Percentiles rank a stretch among this genome's conserved stretches.
These are phyloP conservation scores for Ictalurus furcatus DNA, from an alignment of 2,113 vertebrate species.

Conservation along the genomic window DNA sequence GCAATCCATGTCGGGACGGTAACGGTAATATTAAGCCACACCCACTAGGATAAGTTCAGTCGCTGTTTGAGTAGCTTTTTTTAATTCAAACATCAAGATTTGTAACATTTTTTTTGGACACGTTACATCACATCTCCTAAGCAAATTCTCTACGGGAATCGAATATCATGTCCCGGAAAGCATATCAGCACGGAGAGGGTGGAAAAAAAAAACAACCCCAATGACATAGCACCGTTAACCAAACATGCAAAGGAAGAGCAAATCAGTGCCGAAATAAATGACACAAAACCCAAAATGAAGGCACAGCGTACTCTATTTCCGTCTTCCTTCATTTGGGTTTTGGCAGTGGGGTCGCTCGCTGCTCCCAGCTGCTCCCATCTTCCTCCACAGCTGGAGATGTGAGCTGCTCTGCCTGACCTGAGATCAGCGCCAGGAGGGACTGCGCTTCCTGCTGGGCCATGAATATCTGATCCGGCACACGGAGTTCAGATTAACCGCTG, in stretches of 20 bases:
- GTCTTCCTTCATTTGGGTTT: constrained; percentile 27
- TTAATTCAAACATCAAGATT: background rate
- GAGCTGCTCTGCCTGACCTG: constrained; percentile 16
- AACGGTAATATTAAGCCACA: background rate
- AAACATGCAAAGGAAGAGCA: constrained; percentile 14
- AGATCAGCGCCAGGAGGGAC: constrained; percentile 27
- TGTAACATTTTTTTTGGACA: background rate
- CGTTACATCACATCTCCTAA: no score
- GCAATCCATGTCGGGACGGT: background rate
- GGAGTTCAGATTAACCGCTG: constrained; percentile 45
- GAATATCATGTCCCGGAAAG: background rate
- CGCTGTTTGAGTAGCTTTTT: background rate
- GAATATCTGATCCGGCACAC: constrained; percentile 46
- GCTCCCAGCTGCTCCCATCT: constrained; percentile 30
- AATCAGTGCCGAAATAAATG: background rate
- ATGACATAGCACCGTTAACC: background rate
- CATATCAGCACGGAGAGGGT: background rate
- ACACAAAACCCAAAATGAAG: background rate
- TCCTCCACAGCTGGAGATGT: constrained; percentile 17
- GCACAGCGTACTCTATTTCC: background rate
- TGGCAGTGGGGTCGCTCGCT: constrained; percentile 23
- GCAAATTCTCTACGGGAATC: background rate
- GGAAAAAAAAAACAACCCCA: background rate
- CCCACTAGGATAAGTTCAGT: background rate
- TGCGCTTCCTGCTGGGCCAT: constrained; percentile 27